Base-by-base conservation (phyloP, 2,797 vertebrate genomes). In the Euphonia xanthogaster region DNA sequence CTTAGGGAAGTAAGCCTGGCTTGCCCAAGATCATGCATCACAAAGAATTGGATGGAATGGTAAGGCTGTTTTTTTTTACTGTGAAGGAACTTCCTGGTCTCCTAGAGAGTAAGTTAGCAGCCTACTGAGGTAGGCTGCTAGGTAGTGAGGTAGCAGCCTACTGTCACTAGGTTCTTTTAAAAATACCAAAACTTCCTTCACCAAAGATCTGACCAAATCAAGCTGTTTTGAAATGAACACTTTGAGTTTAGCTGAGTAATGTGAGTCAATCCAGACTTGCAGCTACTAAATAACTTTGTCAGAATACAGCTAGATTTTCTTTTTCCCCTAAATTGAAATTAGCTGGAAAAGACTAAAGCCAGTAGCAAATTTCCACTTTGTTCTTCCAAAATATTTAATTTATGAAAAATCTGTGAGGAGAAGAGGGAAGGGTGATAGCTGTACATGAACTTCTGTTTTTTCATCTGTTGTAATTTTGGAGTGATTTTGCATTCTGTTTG, bases 381-480 rank as follows among this genome's bases (percentile, higher is more conserved):
- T 78, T 95, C 68, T 82, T 93, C 35, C 71, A 88, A 92, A 96
- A 80, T 86, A 91, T 65, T 78, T 93, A 80, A 55, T 35, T 10
- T 53, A 30, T 80, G 42, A 86, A 63, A 93, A 74, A 63, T 84
- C 20, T 82, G 50, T 91, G 44, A 54, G 37, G 31, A 94, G 44
- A 86, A 84, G 58, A 84, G 31, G 35, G 20, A 90, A 58, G 9
- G 7, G 11, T 65, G 35, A 50, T 83, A 89, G n/a, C 30, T 91
- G 30, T 39, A 67, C 11, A 10, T 7, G 35, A 27, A 9, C 35
- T 57, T 35, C 4, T 48, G 6, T 62, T 66, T 74, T 47, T 47
- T 31, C 12, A 13, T 18, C 28, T 85, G 15, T 72, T 80, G 13
- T 39, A 63, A 68, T 40, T 88, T 57, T 71, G 14, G 58, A 68